phyloP scores from a whole-genome alignment of 2,888 invertebrate species.

The Calliopum simillimum region DNA sequence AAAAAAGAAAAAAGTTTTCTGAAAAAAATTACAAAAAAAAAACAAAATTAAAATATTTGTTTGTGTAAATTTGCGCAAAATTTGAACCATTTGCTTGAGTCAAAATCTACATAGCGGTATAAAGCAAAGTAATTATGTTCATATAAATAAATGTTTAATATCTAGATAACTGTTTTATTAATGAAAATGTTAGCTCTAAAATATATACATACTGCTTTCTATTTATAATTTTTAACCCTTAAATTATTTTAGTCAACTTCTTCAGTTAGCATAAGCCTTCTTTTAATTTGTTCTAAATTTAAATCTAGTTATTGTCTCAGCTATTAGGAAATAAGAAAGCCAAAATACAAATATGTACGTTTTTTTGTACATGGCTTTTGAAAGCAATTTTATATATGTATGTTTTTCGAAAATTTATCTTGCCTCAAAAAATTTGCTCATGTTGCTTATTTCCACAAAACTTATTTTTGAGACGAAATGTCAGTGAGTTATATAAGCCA shows the following conservation, averaged over 20 bases:
- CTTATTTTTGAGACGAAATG: too few relatives aligned
- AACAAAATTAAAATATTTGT: neutral
- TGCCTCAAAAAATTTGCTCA: too few relatives aligned
- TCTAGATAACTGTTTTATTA: neutral
- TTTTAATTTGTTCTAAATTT: neutral
- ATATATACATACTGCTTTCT: too few relatives aligned
- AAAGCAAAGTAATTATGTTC: too few relatives aligned
- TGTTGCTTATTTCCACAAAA: too few relatives aligned
- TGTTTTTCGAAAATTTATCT: too few relatives aligned
- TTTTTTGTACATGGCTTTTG: too few relatives aligned
- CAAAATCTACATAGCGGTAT: too few relatives aligned
- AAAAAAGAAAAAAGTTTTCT: neutral
- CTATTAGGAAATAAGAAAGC: neutral
- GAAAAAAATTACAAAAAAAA: neutral
- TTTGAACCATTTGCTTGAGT: too few relatives aligned
- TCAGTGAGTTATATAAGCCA: too few relatives aligned
- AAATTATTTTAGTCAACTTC: neutral
- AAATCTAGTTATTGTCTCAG: neutral
- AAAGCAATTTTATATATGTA: too few relatives aligned
- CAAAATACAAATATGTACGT: neutral
- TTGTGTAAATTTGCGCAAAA: neutral
- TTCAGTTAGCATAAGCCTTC: neutral
- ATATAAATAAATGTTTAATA: neutral
- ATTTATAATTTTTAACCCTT: neutral
- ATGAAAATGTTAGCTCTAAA: neutral